Conservation (phyloP, 2,797 vertebrate genomes). For the Sebastes umbrosus region DNA sequence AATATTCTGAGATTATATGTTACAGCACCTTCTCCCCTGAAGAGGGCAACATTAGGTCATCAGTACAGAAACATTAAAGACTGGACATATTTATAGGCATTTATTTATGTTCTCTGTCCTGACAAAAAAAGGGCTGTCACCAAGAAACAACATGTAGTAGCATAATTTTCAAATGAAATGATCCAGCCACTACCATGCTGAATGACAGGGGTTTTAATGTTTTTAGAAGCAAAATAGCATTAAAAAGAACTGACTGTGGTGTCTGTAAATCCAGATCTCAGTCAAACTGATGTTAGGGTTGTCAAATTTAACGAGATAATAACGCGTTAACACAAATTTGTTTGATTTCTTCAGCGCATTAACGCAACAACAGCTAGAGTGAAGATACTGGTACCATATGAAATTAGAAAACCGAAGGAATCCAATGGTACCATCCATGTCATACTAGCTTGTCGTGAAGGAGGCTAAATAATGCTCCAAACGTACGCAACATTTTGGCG, state of each 20-base stretch:
- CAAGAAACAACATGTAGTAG: neutral
- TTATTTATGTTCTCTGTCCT: neutral
- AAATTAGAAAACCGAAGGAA: too few species aligned
- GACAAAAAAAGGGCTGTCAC: neutral
- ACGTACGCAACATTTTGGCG: too few species aligned
- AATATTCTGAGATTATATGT: neutral
- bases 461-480: too few species aligned
- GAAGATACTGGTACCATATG: too few species aligned
- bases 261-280: neutral
- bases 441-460: too few species aligned
- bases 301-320: neutral
- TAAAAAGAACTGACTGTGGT: neutral
- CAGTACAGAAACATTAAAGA: neutral
- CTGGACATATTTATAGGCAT: neutral
- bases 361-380: too few species aligned
- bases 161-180: neutral
- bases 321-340: too few species aligned
- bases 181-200: neutral
- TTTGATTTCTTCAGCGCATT: too few species aligned
- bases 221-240: neutral
- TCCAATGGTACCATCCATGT: too few species aligned
- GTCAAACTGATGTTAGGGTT: neutral
- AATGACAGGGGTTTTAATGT: neutral
- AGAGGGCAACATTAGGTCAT: conserved; percentile 32
- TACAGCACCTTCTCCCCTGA: neutral